Base-by-base conservation (phyloP, 1,140 invertebrate species). In the Orchesella cincta region DNA sequence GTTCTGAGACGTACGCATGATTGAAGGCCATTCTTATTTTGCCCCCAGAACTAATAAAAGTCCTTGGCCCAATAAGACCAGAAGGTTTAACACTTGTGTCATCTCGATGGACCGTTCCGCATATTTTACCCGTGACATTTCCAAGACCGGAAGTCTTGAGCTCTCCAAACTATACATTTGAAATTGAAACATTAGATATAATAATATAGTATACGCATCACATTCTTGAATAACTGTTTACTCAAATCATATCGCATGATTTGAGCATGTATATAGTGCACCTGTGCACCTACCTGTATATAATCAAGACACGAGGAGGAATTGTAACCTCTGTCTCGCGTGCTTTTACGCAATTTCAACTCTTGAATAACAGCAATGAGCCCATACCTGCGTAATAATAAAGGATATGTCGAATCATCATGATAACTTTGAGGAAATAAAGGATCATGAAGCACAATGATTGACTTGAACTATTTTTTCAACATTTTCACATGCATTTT, bases 341-440 rank as follows among this genome's bases (percentile, higher is more conserved):
- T 70, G 51, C 46, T 78, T 52, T 52, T 74, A 35, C 77, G 35
- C 31, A 78, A 51, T 23, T 39, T 78, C 20, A 78, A 35, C 34
- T 78, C 77, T 75, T 78, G 77, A 51, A 78, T 72, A n/a, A 78
- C 77, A 16, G 77, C 77, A 18, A 78, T 67, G 20, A 78, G 31
- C 0, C 77, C 77, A 54, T 54, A 78, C 12, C 77, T 73, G 1
- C 23, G 23, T 1, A 31, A 23, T 57, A 67, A 33, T 2, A 26
- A 33, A 67, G 33, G 23, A 12, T 12, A 33, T 67, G 29, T 57
- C 14, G 54, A 12, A n/a, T 57, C 5, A n/a, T n/a, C n/a, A 46
- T 46, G 12, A 5, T 23, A 57, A 23, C 5, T 18, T n/a, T 57
- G 31, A 67, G 62, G 62, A 67, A 67, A 33, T 67, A 33, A 67